A percentile compares a stretch with the other conserved stretches of the same genome.
Conservation (phyloP, 2,113 vertebrate genomes). For the Rhodinocichla rosea region DNA sequence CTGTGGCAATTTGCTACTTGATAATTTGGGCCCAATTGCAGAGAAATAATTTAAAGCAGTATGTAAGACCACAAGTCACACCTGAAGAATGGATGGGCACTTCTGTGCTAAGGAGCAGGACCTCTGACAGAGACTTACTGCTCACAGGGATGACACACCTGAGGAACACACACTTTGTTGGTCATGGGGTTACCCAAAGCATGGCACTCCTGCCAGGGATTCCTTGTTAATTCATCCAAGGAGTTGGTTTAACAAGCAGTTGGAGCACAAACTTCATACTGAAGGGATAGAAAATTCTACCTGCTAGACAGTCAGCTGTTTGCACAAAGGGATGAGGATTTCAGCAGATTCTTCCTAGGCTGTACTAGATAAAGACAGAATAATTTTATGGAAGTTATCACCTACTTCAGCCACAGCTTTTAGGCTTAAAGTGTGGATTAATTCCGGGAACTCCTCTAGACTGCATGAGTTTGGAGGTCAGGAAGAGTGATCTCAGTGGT, state of each 20-base stretch:
- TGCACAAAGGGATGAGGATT: background rate
- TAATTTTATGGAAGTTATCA: background rate
- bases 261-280: background rate
- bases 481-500: background rate
- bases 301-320: background rate
- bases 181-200: background rate
- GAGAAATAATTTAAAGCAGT: background rate
- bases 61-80: background rate
- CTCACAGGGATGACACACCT: background rate
- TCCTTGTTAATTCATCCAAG: background rate
- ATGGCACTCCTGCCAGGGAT: too few species aligned
- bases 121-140: background rate
- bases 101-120: background rate
- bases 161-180: background rate
- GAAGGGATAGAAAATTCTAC: background rate
- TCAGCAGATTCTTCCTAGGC: background rate
- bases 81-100: accelerated
- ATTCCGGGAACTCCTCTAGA: background rate
- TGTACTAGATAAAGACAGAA: background rate
- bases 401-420: background rate
- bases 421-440: background rate
- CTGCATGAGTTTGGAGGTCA: background rate
- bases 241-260: background rate
- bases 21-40: background rate
- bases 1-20: background rate